Conservation (phyloP, 2,797 vertebrate genomes). For the Salmo trutta region DNA sequence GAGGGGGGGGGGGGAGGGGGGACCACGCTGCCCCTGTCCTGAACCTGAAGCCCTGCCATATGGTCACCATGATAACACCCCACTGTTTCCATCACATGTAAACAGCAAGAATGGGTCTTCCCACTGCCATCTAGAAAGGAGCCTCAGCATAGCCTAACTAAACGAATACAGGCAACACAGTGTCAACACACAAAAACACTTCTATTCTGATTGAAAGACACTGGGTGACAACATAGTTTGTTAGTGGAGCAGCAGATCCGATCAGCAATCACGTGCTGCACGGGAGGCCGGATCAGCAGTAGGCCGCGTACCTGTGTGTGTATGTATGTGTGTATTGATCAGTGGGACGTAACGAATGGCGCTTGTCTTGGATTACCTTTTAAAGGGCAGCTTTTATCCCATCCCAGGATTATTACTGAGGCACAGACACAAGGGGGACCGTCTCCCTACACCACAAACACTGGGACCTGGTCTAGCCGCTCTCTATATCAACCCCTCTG, state of each 20-base stretch:
- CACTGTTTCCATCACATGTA: slow-evolving; percentile 10
- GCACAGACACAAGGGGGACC: background rate
- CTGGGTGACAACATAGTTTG: background rate
- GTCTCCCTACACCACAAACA: background rate
- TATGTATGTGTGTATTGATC: background rate
- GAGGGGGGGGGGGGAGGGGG: too few relatives aligned
- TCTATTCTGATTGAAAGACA: background rate
- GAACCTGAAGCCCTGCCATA: slow-evolving; percentile 53
- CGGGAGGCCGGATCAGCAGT: background rate
- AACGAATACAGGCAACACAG: slow-evolving; percentile 8
- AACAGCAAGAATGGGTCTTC: slow-evolving; percentile 7
- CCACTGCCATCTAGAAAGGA: background rate
- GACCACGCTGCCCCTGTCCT: slow-evolving; percentile 9
- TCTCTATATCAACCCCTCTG: background rate
- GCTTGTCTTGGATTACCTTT: slow-evolving; percentile 44
- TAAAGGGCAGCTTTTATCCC: slow-evolving; percentile 40
- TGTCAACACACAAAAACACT: background rate
- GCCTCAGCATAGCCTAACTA: background rate
- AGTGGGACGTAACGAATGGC: slow-evolving; percentile 10
- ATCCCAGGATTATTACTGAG: slow-evolving; percentile 15
- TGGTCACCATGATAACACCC: slow-evolving; percentile 33
- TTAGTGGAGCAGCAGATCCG: background rate
- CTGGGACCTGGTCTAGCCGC: slow-evolving; percentile 6
- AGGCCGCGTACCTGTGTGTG: slow-evolving; percentile 3
- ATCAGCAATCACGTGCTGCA: background rate